Evolutionary conservation across 2,888 invertebrate species (phyloP), one percentile per base, ranked within the genome.

Genomic region (Dasysyrphus albostriatus): DNA sequence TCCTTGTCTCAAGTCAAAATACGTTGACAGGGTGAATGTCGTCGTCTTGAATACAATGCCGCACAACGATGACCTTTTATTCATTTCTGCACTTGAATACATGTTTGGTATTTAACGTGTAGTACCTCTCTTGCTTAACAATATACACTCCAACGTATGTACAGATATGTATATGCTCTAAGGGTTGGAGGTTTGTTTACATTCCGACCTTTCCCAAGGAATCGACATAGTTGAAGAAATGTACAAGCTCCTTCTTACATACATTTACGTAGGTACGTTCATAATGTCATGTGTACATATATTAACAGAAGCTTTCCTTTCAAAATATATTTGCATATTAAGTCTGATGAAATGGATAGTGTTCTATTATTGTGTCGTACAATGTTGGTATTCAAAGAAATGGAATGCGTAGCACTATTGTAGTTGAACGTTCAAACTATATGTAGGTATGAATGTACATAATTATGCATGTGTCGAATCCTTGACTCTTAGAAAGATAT

Each of bases 21-120:
- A 72, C 42, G 54, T 73, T 78, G 83, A 59, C 77, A 77, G 67
- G 83, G 70, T 77, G 83, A 83, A 83, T 82, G 82, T 72, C 81
- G 37, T 16, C 34, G 39, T 34, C 9, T 29, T 24, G 24, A 42
- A 61, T 42, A 70, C 61, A 39, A 24, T 34, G 67, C 14, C 7
- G n/a, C 65, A 44, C 37, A 44, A 49, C 14, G 61, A 54, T 78
- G 78, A 78, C 78, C 78, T 83, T 83, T 74, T 73, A 19, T 29
- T 49, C 49, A 65, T 74, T 73, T 51, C 24, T 58, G 24, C 73
- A 73, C 51, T 44, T 72, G 51, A 69, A 54, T 16, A 61, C 67
- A 56, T 79, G 61, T 63, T 42, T 24, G 29, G 14, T 54, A 14
- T 54, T 29, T 29, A 12, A 32, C 14, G 14, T n/a, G n/a, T 29